Evolutionary conservation across 2,888 invertebrate genomes (phyloP), one percentile per base, ranked within the genome.

Genomic region (Galerucella pusilla): DNA sequence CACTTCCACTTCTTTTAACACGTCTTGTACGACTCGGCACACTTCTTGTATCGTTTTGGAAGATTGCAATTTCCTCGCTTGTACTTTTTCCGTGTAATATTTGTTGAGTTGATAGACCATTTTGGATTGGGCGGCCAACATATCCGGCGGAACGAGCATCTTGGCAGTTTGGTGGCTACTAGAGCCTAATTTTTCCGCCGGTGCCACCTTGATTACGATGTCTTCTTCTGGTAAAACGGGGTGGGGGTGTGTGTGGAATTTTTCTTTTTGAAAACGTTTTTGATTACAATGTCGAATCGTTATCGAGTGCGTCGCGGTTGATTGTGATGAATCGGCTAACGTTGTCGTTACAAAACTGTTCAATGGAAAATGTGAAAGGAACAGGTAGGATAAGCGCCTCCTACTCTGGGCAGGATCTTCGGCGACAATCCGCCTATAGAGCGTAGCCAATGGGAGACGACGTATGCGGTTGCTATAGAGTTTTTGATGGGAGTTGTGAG

Each of bases 111-210:
- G 97, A 89, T 97, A 97, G 86, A 97, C 93, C 90, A 97, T 94
- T 88, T 96, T 96, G 84, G 96, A 95, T 90, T 97, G 97, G 81
- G 97, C 96, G 85, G 95, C 95, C 91, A 97, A 92, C 96, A 97
- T 96, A 89, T 96, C 96, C 85, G 95, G 93, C 84, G 96, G 96
- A 86, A 96, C 96, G 88, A 96, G 91, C 96, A 96, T 96, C 88
- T 89, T 92, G 88, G 84, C 83, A 75, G 81, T 77, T 78, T 81
- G 81, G 71, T 80, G 83, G 83, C 84, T 84, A 80, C 81, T 82
- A 80, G 83, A 83, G 83, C 83, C 83, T 68, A 79, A 75, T 75
- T 79, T 81, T 80, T 81, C 82, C 80, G 81, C 82, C 78, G 84
- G 84, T 83, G 84, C 84, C 83, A 84, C 83, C 77, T 78, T 82